Evolutionary conservation across 2,888 invertebrate species (phyloP).

Genomic region (Megalurothrips usitatus): DNA sequence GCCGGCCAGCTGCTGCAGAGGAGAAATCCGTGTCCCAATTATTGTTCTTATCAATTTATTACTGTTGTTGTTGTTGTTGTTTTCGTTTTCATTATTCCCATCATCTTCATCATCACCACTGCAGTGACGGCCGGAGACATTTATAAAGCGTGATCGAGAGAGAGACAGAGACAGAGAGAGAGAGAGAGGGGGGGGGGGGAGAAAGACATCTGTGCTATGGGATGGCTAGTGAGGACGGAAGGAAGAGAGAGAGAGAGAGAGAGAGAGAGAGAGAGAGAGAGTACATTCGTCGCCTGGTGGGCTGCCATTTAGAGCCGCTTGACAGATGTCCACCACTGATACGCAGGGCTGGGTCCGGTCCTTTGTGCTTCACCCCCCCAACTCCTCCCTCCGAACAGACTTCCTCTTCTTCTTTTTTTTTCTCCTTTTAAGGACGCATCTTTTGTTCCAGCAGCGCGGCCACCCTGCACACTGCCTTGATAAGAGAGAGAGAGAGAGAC

Average conservation of each 20-base stretch:
- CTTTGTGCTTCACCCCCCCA: background rate
- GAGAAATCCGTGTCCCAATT: too few species aligned
- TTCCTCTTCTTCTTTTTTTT: too few species aligned
- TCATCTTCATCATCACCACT: background rate
- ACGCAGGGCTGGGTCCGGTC: background rate
- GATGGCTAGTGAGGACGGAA: too few species aligned
- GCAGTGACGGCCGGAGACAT: background rate
- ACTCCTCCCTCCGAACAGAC: background rate
- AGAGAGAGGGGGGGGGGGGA: background rate
- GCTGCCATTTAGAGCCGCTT: background rate
- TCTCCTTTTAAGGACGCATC: background rate
- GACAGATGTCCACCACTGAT: too few species aligned
- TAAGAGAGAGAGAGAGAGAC: too few species aligned
- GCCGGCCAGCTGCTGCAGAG: too few species aligned
- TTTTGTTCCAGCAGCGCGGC: background rate
- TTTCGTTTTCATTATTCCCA: background rate
- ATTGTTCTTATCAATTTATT: too few species aligned
- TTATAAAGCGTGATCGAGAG: background rate
- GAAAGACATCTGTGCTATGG: too few species aligned
- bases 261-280: conserved; percentile 1
- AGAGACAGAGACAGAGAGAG: background rate
- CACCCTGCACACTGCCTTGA: too few species aligned
- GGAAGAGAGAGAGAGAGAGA: background rate
- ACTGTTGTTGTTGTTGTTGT: too few species aligned
- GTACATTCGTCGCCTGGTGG: background rate